These are phyloP conservation scores for Chymomyza amoena DNA, from an alignment of 2,888 invertebrate genomes.

Conservation along the genomic window DNA sequence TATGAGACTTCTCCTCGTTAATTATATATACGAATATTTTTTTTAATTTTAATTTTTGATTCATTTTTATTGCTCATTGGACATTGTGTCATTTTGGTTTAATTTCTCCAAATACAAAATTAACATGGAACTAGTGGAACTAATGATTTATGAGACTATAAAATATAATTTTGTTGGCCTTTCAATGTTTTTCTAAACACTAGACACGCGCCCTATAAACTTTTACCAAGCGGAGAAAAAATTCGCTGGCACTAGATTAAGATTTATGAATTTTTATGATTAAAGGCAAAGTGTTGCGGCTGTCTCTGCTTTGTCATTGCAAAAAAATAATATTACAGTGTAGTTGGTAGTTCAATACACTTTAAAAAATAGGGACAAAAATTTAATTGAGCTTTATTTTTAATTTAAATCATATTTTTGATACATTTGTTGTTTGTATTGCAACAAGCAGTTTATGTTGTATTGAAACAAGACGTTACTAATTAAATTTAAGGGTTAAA, in stretches of 20 bases:
- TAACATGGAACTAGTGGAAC: slow-evolving; percentile 27
- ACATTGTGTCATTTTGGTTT: slow-evolving; percentile 62
- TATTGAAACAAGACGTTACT: no score
- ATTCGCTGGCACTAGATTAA: not conserved
- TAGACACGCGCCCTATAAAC: not conserved
- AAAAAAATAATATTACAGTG: not conserved
- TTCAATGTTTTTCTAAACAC: not conserved
- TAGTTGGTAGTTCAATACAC: no score
- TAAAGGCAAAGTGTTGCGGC: not conserved
- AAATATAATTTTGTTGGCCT: not conserved
- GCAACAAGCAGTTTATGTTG: no score
- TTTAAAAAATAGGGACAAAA: no score
- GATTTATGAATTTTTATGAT: not conserved
- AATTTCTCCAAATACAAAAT: slow-evolving; percentile 38
- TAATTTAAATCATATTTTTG: no score
- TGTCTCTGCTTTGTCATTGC: not conserved
- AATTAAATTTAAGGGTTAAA: no score
- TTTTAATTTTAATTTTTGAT: slow-evolving; percentile 61
- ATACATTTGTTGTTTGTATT: no score
- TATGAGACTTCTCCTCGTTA: slow-evolving; percentile 37
- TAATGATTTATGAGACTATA: slow-evolving; percentile 44
- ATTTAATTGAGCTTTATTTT: no score
- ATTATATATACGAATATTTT: not conserved
- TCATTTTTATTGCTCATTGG: slow-evolving; percentile 64
- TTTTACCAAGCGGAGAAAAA: not conserved